These are phyloP conservation scores for Mustela nigripes DNA, from an alignment of 2,113 vertebrate species.

Conservation along the genomic window DNA sequence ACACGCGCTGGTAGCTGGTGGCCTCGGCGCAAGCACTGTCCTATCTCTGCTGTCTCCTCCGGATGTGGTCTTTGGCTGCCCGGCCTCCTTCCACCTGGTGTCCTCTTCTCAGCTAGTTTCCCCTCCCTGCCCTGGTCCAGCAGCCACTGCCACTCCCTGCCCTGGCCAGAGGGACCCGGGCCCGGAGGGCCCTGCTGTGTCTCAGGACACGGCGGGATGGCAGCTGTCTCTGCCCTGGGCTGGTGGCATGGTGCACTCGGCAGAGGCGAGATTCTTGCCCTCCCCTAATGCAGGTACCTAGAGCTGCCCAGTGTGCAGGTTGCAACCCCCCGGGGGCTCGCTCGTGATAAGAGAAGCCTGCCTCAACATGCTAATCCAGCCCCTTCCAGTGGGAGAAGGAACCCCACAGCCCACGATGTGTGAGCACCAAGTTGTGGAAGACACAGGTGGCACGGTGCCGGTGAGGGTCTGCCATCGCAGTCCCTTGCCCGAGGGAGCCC, in stretches of 20 bases:
- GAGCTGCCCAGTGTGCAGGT: neutral
- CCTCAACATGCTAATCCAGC: too few relatives aligned
- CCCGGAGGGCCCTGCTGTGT: neutral
- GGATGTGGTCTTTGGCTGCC: neutral
- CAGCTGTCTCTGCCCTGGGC: neutral
- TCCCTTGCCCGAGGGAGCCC: neutral
- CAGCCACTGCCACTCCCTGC: neutral
- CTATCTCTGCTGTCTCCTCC: neutral
- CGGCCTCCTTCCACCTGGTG: neutral
- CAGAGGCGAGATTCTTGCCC: neutral
- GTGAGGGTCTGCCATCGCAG: neutral
- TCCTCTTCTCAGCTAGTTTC: neutral
- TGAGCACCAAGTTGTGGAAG: neutral
- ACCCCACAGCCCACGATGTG: too few relatives aligned
- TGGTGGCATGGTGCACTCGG: neutral
- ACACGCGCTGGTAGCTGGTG: neutral
- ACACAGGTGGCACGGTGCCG: neutral
- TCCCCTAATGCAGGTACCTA: neutral
- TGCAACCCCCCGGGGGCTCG: neutral
- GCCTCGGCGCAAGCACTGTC: neutral
- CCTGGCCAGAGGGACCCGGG: neutral
- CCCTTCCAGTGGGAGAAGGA: neutral
- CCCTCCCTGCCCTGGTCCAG: neutral
- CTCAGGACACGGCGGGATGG: fast-evolving
- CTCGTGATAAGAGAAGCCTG: too few relatives aligned